Conservation (phyloP, 1,140 invertebrate species). For the Drosophila fuyamai region DNA sequence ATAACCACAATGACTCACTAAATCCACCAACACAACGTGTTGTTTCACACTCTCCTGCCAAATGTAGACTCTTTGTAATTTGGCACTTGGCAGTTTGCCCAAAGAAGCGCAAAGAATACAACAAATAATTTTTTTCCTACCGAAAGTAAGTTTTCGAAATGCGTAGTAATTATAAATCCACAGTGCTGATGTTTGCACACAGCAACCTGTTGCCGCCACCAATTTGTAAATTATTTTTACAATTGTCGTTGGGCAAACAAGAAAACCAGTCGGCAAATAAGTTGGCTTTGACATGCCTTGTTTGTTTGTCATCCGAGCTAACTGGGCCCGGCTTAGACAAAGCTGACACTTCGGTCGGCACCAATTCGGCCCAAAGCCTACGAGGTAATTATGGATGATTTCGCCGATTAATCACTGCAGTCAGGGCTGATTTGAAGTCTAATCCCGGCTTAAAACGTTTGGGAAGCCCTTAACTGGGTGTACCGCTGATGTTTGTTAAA, state of each 20-base stretch:
- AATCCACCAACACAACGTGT: constrained; percentile 31
- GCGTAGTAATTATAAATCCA: constrained; percentile 63
- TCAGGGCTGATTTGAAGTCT: constrained; percentile 19
- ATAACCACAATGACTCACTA: constrained; percentile 46
- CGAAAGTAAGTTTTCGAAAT: constrained; percentile 51
- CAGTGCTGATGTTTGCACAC: constrained; percentile 48
- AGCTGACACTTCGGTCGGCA: constrained; percentile 16
- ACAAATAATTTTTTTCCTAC: constrained; percentile 20
- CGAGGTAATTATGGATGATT: constrained; percentile 63
- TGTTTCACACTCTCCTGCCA: constrained; percentile 60
- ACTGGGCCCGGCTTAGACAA: constrained; percentile 19
- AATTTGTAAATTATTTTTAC: constrained; percentile 61
- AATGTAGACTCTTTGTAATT: constrained; percentile 41
- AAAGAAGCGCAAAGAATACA: constrained; percentile 18
- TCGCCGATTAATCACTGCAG: constrained; percentile 58
- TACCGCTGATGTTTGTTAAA: constrained; percentile 18
- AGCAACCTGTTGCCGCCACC: constrained; percentile 59
- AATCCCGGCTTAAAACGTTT: constrained; percentile 20
- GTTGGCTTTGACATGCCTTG: constrained; percentile 36
- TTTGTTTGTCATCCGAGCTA: constrained; percentile 36
- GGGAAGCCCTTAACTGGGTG: constrained; percentile 25
- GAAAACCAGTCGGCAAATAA: constrained; percentile 45
- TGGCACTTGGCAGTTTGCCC: constrained; percentile 36
- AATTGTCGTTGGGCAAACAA: constrained; percentile 50
- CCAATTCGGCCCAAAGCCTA: constrained; percentile 16